Evolutionary conservation across 37 sponge, comb jelly and placozoan species (phyloP), one percentile per base, ranked within the genome.

Genomic region (Beroe ovata): DNA sequence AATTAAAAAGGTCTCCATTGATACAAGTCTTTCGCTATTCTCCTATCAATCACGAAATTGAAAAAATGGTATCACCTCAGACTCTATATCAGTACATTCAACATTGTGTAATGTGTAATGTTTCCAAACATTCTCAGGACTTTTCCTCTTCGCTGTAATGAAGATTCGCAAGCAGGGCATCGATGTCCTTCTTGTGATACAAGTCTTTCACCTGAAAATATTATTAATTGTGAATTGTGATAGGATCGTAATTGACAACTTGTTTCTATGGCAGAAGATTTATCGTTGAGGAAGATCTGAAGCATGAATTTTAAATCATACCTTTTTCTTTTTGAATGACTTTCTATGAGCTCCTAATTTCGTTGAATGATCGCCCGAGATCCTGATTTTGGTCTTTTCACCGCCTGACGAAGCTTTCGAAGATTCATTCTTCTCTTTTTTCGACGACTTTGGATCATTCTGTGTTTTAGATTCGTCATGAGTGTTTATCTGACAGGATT

Each of bases 281-380:
- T n/a, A n/a, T n/a, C n/a, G n/a, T n/a, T n/a, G n/a, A n/a, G n/a
- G n/a, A n/a, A n/a, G n/a, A n/a, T n/a, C n/a, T n/a, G n/a, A n/a
- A n/a, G n/a, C n/a, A n/a, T n/a, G n/a, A n/a, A n/a, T n/a, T n/a
- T 11, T 16, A 47, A 47, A 47, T 47, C 35, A 34, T 14, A 66
- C 69, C 69, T 66, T 66, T 34, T 66, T 66, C 69, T 66, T 61
- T 16, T 61, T 61, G 3, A 61, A 25, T 61, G 63, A 61, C n/a
- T 16, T 66, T 37, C 34, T 66, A 1, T 66, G 32, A 33, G 69
- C 29, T 32, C 69, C 35, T 3, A 37, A 66, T 66, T 66, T 66
- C 1, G 69, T 34, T 19, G 8, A 4, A 18, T 6, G 11, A 16
- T 32, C 36, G 16, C 36, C 16, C 8, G 69, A 66, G 3, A 66